A percentile compares a stretch with the other conserved stretches of the same genome.
Evolutionary conservation across 2,797 vertebrate genomes (phyloP).

Genomic region (Rhinella marina): DNA sequence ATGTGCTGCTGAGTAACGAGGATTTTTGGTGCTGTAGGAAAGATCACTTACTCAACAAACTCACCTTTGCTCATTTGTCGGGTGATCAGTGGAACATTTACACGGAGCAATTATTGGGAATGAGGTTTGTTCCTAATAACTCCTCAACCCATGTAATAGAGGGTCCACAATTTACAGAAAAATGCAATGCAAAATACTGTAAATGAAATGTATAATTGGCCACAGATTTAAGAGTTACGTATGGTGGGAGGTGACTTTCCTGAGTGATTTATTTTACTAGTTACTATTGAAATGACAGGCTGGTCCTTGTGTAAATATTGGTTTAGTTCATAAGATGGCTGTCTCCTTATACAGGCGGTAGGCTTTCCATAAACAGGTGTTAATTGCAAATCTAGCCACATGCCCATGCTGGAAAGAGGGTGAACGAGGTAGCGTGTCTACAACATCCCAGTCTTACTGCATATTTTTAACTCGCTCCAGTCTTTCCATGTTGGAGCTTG

Average conservation of each 20-base stretch:
- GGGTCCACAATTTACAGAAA: background rate
- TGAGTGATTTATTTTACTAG: background rate
- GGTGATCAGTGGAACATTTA: too few relatives aligned
- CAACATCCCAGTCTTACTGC: conserved; percentile 22
- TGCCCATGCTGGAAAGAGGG: conserved; percentile 2
- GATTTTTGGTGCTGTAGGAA: too few relatives aligned
- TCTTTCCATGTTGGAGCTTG: conserved; percentile 45
- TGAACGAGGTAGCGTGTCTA: conserved; percentile 32
- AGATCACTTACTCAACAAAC: too few relatives aligned
- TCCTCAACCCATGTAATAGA: background rate
- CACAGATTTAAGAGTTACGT: background rate
- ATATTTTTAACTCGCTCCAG: conserved; percentile 32
- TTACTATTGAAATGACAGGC: background rate
- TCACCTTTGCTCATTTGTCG: too few relatives aligned
- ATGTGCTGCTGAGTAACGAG: too few relatives aligned
- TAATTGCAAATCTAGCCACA: conserved; percentile 15
- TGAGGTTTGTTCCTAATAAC: too few relatives aligned
- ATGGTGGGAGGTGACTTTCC: background rate
- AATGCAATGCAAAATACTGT: background rate
- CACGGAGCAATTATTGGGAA: too few relatives aligned
- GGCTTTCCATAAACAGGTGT: conserved; percentile 18
- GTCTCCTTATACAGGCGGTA: conserved; percentile 2
- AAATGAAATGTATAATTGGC: background rate
- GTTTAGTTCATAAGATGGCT: background rate
- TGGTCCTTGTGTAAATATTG: background rate